These are phyloP conservation scores for Callimico goeldii DNA, from an alignment of 2,797 vertebrate species.

Conservation along the genomic window DNA sequence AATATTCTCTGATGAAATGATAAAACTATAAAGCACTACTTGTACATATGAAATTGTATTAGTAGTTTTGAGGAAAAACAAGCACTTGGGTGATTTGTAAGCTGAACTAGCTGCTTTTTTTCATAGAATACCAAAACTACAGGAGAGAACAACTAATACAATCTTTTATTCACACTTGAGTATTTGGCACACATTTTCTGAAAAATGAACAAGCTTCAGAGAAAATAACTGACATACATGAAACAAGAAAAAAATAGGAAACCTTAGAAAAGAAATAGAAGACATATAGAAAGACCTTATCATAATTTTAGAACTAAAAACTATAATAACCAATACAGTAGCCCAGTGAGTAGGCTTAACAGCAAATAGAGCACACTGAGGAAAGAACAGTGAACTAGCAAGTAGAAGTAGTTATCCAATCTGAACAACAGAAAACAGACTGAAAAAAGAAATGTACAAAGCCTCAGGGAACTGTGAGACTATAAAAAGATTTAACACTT, in stretches of 20 bases:
- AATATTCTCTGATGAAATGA: not conserved
- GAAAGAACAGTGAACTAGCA: not conserved
- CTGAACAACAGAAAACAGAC: not conserved
- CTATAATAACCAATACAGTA: not conserved
- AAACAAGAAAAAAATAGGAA: not conserved
- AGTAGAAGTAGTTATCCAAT: not conserved
- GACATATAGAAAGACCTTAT: not conserved
- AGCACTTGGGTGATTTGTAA: not conserved
- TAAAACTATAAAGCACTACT: not conserved
- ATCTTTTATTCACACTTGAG: not conserved
- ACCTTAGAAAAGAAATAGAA: not conserved
- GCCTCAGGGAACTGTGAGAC: not conserved
- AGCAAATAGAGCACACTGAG: not conserved
- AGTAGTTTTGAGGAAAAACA: not conserved
- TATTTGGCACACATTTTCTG: not conserved
- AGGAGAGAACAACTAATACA: not conserved
- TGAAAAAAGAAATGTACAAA: not conserved
- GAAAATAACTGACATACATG: not conserved
- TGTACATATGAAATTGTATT: not conserved
- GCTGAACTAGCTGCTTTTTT: not conserved
- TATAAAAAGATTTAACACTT: not conserved
- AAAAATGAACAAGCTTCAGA: not conserved
- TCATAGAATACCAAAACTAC: not conserved
- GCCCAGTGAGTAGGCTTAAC: not conserved
- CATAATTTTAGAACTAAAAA: not conserved